A percentile compares a stretch with the other conserved stretches of the same genome.
Conservation (phyloP, 1,140 invertebrate species). For the Drosophila santomea region DNA sequence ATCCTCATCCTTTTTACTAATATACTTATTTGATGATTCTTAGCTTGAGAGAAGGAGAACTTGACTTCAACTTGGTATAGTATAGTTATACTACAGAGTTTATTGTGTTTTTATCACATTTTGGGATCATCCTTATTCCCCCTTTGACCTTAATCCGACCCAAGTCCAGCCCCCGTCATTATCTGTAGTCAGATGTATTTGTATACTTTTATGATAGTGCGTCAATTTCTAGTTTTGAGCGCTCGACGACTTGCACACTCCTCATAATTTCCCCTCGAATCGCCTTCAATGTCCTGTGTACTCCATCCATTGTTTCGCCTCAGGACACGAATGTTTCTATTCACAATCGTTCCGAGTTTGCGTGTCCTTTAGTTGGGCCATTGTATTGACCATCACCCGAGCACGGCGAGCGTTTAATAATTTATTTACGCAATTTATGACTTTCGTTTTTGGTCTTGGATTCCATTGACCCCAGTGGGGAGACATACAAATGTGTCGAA, state of each 20-base stretch:
- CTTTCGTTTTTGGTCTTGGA: constrained; percentile 36
- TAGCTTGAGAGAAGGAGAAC: neutral
- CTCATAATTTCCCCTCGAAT: constrained; percentile 10
- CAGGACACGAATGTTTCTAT: constrained; percentile 21
- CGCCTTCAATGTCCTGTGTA: neutral
- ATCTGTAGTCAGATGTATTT: constrained; percentile 5
- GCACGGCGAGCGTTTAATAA: constrained; percentile 57
- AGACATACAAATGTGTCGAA: neutral
- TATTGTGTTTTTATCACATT: constrained; percentile 8
- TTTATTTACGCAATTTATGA: constrained; percentile 81
- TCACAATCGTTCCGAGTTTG: constrained; percentile 24
- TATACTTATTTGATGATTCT: too few relatives aligned
- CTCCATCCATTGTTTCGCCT: constrained; percentile 20
- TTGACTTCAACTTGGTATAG: neutral
- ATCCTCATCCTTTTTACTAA: too few relatives aligned
- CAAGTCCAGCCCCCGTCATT: constrained; percentile 33
- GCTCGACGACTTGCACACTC: constrained; percentile 33
- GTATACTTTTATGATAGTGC: constrained; percentile 42
- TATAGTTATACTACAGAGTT: neutral
- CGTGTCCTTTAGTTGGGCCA: constrained; percentile 41
- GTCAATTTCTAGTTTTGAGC: constrained; percentile 47
- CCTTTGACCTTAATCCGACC: constrained; percentile 63
- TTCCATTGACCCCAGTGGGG: constrained; percentile 63
- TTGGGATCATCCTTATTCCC: constrained; percentile 14
- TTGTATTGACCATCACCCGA: constrained; percentile 40